Evolutionary conservation across 1,140 invertebrate genomes (phyloP), one percentile per base, ranked within the genome.

Genomic region (Latrodectus geometricus): DNA sequence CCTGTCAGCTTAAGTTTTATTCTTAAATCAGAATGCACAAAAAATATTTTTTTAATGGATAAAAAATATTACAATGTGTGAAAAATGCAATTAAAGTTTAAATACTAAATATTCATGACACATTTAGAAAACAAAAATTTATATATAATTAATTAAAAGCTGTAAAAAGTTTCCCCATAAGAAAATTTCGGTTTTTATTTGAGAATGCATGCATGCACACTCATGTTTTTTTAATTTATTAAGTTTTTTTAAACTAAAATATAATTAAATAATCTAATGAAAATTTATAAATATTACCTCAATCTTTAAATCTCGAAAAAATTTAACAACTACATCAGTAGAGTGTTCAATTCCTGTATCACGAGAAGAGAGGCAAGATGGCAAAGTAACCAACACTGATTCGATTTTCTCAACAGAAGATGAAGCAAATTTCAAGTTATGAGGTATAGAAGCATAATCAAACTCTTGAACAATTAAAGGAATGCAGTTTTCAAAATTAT

Each of bases 381-480:
- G 54, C 0, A 83, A n/a, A 1, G 80, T 74, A 17, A 83, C 14
- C 35, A 74, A 50, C 35, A 83, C n/a, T 9, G 80, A 73, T 50
- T 50, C 49, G 48, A 56, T 74, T 21, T 74, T 74, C 8, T 69
- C 61, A 4, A 68, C 23, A 52, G 61, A 66, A 73, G 49, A 8
- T 21, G 70, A 52, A 17, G 61, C 61, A 49, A 65, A 61, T 48
- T 74, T 83, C 23, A 61, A 49, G 49, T 74, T 65, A 35, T 75
- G 72, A 11, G 61, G 73, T 49, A 84, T 76, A 15, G 82, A 49
- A 35, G 74, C 69, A 65, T 84, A 76, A 48, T 84, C 82, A 52
- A 84, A 84, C 9, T 84, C 82, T 68, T 84, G 82, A 21, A 61
- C 73, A 76, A 84, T 84, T 49, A 84, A 23, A 21, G 56, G n/a